Conservation (phyloP, 1,140 invertebrate species). For the Copidosoma floridanum region DNA sequence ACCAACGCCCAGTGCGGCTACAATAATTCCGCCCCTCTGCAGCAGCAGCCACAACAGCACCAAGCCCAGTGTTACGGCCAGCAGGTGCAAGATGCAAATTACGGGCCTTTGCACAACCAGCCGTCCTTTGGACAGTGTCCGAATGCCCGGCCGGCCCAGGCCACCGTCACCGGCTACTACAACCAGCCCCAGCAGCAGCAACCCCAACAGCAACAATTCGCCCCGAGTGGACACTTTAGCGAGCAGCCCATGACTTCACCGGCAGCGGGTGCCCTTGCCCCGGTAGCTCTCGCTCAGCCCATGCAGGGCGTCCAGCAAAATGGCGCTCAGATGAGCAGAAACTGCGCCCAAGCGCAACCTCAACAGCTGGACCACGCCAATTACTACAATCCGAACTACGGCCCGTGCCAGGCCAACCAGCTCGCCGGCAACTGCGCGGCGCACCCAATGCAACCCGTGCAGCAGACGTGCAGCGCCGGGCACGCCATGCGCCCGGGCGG, state of each 20-base stretch:
- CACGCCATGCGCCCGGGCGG: slow-evolving; percentile 19
- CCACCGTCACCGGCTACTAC: slow-evolving; percentile 41
- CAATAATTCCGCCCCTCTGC: slow-evolving; percentile 45
- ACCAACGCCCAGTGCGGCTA: slow-evolving; percentile 52
- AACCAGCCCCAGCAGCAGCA: slow-evolving; percentile 47
- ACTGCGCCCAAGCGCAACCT: slow-evolving; percentile 52
- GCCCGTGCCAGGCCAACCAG: slow-evolving; percentile 43
- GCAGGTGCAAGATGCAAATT: slow-evolving; percentile 39
- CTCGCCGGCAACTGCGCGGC: slow-evolving; percentile 37
- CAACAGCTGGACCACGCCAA: slow-evolving; percentile 40
- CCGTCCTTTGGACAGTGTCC: slow-evolving; percentile 44
- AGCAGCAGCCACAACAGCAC: slow-evolving; percentile 43
- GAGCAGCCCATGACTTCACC: slow-evolving; percentile 62
- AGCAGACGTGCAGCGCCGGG: slow-evolving; percentile 30
- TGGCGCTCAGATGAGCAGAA: slow-evolving; percentile 55
- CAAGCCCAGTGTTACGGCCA: neutral
- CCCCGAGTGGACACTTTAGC: slow-evolving; percentile 43
- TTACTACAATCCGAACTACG: slow-evolving; percentile 38
- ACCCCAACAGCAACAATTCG: slow-evolving; percentile 45
- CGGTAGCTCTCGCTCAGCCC: slow-evolving; percentile 51
- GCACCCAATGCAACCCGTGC: slow-evolving; percentile 28
- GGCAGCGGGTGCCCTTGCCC: slow-evolving; percentile 60
- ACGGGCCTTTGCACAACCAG: slow-evolving; percentile 44
- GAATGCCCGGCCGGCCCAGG: slow-evolving; percentile 39
- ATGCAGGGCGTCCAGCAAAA: slow-evolving; percentile 54